Percentiles rank a stretch among this genome's conserved stretches.
Conservation (phyloP, 2,888 invertebrate species). For the Perizoma affinitatum region DNA sequence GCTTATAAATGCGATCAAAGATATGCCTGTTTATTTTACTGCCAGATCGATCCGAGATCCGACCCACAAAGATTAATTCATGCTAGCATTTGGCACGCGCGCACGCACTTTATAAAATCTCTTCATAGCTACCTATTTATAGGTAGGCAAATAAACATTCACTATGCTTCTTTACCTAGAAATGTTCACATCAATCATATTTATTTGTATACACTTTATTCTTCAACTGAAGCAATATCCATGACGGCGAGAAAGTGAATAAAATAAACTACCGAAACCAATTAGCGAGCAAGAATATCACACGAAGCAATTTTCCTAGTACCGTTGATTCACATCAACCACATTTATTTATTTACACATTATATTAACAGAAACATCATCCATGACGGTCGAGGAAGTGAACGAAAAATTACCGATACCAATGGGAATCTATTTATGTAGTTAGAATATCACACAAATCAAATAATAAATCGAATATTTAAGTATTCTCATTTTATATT, state of each 20-base stretch:
- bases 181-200: constrained; percentile 6
- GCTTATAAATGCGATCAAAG: constrained; percentile 26
- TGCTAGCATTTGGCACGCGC: constrained; percentile 50
- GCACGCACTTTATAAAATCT: constrained; percentile 41
- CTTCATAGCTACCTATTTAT: constrained; percentile 11
- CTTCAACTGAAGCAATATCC: constrained; percentile 90
- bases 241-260: constrained; percentile 81
- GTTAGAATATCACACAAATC: too few species aligned
- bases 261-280: constrained; percentile 83
- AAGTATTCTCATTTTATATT: constrained; percentile 25
- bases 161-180: constrained; percentile 12
- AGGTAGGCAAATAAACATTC: constrained; percentile 13
- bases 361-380: constrained; percentile 89
- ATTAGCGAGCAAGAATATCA: constrained; percentile 69
- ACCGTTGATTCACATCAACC: constrained; percentile 3
- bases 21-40: constrained; percentile 34
- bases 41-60: constrained; percentile 44
- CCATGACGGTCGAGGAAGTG: constrained; percentile 93
- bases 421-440: constrained; percentile 82
- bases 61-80: constrained; percentile 51
- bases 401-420: constrained; percentile 85
- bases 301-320: constrained; percentile 49
- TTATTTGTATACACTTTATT: constrained; percentile 17
- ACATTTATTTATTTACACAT: neutral
- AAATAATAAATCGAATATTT: neutral